Evolutionary conservation across 2,888 invertebrate genomes (phyloP), one percentile per base, ranked within the genome.

Genomic region (Alcis repandata): DNA sequence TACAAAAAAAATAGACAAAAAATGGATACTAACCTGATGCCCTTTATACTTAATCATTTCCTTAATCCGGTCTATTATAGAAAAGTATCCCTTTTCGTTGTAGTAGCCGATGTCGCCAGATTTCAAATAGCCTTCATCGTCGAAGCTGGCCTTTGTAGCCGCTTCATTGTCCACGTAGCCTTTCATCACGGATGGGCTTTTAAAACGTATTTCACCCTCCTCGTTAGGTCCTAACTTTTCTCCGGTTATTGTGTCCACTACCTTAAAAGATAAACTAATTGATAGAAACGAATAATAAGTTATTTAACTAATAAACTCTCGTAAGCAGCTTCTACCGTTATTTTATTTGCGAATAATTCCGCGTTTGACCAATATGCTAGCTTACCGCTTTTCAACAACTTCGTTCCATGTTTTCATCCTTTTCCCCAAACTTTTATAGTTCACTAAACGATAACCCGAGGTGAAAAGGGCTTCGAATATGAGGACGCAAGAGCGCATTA

Each of bases 41-140:
- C 88, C 86, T 59, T 89, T 89, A 65, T 88, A 89, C 69, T 88
- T 88, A 48, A 89, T 87, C 3, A 89, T 77, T 67, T 88, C 88
- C 62, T 87, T 88, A 11, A 88, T 70, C 10, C 88, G 72, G 52
- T 88, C 88, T 41, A 87, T 82, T 11, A 89, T 81, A 58, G 80
- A 87, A 73, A 89, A 83, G 66, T 77, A 83, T 1, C 87, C 86
- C 15, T 86, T 86, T 40, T 79, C 66, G 61, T 89, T 87, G 52
- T 85, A 89, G 72, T 82, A 85, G 0, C 88, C 88, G 38, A 89
- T 81, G 69, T 89, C 88, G 0, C 88, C 88, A 10, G 88, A 86
- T 71, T 81, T 87, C 52, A 88, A 70, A 65, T 73, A 89, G 1
- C 88, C 87, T 60, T 88, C 86, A 0, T 79, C 77, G 41, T 88